Percentiles rank a stretch among this genome's conserved stretches.
These are phyloP conservation scores for Caenorhabditis remanei DNA, from an alignment of 1,140 invertebrate species.

Conservation along the genomic window DNA sequence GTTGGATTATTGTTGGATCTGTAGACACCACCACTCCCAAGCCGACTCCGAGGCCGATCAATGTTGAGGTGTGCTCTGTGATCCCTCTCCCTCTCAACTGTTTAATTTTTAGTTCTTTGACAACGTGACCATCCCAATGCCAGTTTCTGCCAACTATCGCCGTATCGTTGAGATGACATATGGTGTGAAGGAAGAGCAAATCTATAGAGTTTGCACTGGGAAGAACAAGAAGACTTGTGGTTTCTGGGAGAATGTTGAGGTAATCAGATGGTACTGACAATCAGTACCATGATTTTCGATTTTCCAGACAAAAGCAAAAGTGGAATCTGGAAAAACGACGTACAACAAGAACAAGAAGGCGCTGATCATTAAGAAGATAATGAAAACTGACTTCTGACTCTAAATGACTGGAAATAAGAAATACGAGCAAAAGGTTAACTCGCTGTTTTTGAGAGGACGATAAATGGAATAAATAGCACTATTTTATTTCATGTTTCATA, in stretches of 20 bases:
- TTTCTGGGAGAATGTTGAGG: conserved; percentile 22
- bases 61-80: not conserved
- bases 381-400: conserved; percentile 20
- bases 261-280: no score
- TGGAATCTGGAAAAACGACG: conserved; percentile 35
- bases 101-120: not conserved
- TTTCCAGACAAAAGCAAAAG: conserved; percentile 26
- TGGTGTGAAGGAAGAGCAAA: conserved; percentile 7
- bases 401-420: conserved; percentile 26
- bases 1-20: conserved; percentile 2
- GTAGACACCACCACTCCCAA: not conserved
- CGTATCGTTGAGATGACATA: conserved; percentile 17
- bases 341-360: conserved; percentile 38
- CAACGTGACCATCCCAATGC: conserved; percentile 29
- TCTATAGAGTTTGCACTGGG: conserved; percentile 13
- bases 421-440: conserved; percentile 25
- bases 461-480: not conserved
- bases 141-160: conserved; percentile 8
- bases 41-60: not conserved
- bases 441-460: conserved; percentile 22
- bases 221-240: conserved; percentile 30
- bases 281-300: not conserved
- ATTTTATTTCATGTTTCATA: no score
- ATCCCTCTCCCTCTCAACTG: not conserved
- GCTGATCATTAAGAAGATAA: conserved; percentile 13